Evolutionary conservation across 2,113 vertebrate genomes (phyloP), one percentile per base, ranked within the genome.

Genomic region (Oncorhynchus mykiss): DNA sequence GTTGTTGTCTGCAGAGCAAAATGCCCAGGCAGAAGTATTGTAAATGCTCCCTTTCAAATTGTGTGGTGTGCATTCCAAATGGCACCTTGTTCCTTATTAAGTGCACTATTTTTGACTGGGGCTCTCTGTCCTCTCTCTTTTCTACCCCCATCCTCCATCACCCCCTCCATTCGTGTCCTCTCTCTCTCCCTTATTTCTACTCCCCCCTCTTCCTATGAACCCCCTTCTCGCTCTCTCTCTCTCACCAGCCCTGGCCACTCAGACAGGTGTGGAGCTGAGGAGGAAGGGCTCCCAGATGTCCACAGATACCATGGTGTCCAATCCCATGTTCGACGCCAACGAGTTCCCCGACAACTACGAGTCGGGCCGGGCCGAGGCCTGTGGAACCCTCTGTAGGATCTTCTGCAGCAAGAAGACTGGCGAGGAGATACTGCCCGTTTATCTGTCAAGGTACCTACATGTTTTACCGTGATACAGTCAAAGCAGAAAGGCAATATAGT

Each of bases 321-420:
- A 94, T 86, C 92, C 94, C 51, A 89, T 94, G 86, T 93, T 94
- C 76, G 96, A 97, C 85, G 93, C 94, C 16, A 93, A 93, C 78
- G 95, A 96, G 87, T 95, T 95, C 91, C 92, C 95, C 64, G 95
- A 97, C 86, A 96, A 95, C 92, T 96, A 96, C 80, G 96, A 96
- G 88, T 92, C 94, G 0, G 97, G 96, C 88, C 94, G 95, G 92
- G 96, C 97, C 3, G 96, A 98, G 89, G 97, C 96, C 0, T 98
- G 95, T 7, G 96, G 96, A 83, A 96, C 96, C 20, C 94, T 98
- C 48, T 98, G 96, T 90, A 94, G 96, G 84, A 97, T 98, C 88
- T 97, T 98, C 93, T 96, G 95, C 92, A 97, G 95, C 91, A 98
- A 97, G 93, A 98, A 98, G 91, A 97, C 96, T 13, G 94, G 95